Base-by-base conservation (phyloP, 2,113 vertebrate species). In the Oncorhynchus tshawytscha region DNA sequence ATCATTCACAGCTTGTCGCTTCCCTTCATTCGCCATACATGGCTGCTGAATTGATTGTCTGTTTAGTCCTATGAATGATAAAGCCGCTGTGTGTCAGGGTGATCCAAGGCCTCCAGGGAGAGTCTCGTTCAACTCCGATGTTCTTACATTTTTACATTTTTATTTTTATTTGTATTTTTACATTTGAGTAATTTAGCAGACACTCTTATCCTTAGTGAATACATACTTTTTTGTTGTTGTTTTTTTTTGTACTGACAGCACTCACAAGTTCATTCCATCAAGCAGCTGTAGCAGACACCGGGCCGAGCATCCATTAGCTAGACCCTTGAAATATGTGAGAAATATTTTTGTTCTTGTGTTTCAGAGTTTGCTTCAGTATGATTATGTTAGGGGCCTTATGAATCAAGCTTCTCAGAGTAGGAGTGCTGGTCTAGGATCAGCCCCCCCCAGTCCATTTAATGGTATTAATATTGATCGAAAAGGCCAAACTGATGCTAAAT, bases 51-150 rank as follows among this genome's bases (percentile, higher is more conserved):
- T 96, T 97, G 96, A 97, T 97, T 95, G 96, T 93, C 96, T 97
- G 94, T 96, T 97, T 96, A 96, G 95, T 94, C 92, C 94, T 94
- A 96, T 97, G 95, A 98, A 95, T 95, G 95, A 97, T 96, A 95
- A 95, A 96, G 94, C 87, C 90, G 91, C 91, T 82, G 80, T 94
- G 94, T 93, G 95, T 94, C 87, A 89, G 85, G 90, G 89, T 79
- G 90, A 68, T 3, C 7, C 16, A 22, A 62, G 18, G 59, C 59
- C n/a, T 62, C 13, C 16, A 18, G n/a, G n/a, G n/a, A 11, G 20
- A 62, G n/a, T 3, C n/a, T 62, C 5, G 59, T 62, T 62, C 8
- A 62, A 18, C 51, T 54, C 51, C 3, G 15, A 12, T 9, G 11
- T 22, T 22, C n/a, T n/a, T 57, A 13, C 51, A 57, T 39, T 39